These are phyloP conservation scores for Myotis lucifugus DNA, from an alignment of 2,113 vertebrate genomes.

Conservation along the genomic window DNA sequence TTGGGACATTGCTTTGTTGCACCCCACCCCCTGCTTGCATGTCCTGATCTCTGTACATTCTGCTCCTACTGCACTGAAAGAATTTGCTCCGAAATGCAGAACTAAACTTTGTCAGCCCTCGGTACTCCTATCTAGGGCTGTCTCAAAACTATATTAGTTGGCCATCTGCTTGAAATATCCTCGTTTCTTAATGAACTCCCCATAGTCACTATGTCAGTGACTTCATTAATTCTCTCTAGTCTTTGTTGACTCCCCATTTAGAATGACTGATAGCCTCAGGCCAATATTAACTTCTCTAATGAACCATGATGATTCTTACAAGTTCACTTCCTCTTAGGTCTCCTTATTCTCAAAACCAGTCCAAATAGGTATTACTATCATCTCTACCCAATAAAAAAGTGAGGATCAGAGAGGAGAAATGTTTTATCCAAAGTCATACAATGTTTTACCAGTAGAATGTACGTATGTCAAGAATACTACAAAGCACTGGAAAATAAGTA, in stretches of 20 bases:
- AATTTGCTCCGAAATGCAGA: not conserved
- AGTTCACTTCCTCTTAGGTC: not conserved
- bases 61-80: not conserved
- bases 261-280: not conserved
- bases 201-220: not conserved
- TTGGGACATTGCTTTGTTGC: not conserved
- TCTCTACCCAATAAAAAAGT: not conserved
- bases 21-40: rapidly evolving
- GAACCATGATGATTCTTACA: not conserved
- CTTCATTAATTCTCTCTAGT: not conserved
- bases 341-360: not conserved
- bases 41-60: not conserved
- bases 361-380: not conserved
- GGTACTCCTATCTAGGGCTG: not conserved
- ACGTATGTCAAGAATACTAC: not conserved
- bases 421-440: not conserved
- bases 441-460: not conserved
- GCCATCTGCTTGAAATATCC: no score
- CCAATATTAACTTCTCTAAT: not conserved
- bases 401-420: not conserved
- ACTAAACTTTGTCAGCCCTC: not conserved
- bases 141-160: not conserved
- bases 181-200: not conserved
- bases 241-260: not conserved
- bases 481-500: not conserved